These are phyloP conservation scores for Ameiurus melas DNA, from an alignment of 2,113 vertebrate genomes.

Conservation along the genomic window DNA sequence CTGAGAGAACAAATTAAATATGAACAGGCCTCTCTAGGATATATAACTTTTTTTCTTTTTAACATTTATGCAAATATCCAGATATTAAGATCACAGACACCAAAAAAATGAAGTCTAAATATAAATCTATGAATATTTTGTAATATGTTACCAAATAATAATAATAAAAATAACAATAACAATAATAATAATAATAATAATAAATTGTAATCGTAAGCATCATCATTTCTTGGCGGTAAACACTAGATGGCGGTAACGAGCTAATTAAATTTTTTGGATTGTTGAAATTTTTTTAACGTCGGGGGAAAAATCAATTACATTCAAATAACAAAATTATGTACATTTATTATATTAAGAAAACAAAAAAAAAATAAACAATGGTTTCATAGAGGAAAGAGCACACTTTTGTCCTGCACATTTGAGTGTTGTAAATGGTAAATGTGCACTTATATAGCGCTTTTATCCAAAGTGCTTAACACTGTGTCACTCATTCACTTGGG, in stretches of 20 bases:
- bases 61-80: neutral
- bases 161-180: neutral
- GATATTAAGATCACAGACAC: neutral
- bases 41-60: neutral
- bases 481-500: too few species aligned
- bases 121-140: neutral
- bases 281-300: neutral
- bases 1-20: neutral
- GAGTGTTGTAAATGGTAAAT: too few species aligned
- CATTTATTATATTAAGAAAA: neutral
- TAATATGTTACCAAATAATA: too few species aligned
- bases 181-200: neutral
- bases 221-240: neutral
- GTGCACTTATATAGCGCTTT: too few species aligned
- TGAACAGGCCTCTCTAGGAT: neutral
- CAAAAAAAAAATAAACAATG: neutral
- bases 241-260: constrained; percentile 45
- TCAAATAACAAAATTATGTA: neutral
- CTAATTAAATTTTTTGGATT: neutral
- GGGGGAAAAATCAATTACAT: too few species aligned
- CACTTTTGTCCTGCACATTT: neutral
- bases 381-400: neutral
- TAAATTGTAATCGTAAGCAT: neutral
- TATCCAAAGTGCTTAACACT: too few species aligned
- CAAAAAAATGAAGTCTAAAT: neutral